phyloP scores from a whole-genome alignment of 2,888 invertebrate species.

The Hemicrepidius hirtus region DNA sequence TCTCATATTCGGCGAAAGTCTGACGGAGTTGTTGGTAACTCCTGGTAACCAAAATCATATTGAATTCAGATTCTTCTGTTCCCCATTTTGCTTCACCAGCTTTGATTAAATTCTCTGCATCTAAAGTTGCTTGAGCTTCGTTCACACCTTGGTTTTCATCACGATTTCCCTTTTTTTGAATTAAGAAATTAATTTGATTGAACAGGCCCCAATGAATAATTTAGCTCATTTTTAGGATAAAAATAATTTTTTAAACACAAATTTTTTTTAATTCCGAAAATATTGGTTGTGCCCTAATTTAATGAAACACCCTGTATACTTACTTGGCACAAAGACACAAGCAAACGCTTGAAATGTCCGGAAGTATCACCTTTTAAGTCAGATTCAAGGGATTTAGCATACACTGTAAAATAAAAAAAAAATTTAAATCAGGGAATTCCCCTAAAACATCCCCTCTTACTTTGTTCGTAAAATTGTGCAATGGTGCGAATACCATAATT shows the following conservation, averaged over 20 bases:
- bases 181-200: not conserved
- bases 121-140: conserved; percentile 84
- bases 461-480: conserved; percentile 86
- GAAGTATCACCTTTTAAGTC: conserved; percentile 95
- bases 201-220: no score
- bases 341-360: conserved; percentile 94
- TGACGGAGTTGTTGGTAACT: conserved; percentile 92
- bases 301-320: conserved; percentile 47
- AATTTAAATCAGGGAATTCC: not conserved
- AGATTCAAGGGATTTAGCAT: conserved; percentile 86
- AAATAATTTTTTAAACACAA: no score
- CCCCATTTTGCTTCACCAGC: conserved; percentile 93
- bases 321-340: conserved; percentile 87
- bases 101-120: conserved; percentile 85
- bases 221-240: no score
- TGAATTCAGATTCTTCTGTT: conserved; percentile 93
- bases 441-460: conserved; percentile 73
- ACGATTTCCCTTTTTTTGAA: conserved; percentile 79
- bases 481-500: conserved; percentile 93
- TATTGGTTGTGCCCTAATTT: no score
- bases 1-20: conserved; percentile 90
- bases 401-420: conserved; percentile 75
- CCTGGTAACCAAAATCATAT: conserved; percentile 88
- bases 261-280: no score
- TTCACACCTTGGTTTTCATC: conserved; percentile 93